Evolutionary conservation across 2,113 vertebrate species (phyloP).

Genomic region (Dryoscopus gambensis): DNA sequence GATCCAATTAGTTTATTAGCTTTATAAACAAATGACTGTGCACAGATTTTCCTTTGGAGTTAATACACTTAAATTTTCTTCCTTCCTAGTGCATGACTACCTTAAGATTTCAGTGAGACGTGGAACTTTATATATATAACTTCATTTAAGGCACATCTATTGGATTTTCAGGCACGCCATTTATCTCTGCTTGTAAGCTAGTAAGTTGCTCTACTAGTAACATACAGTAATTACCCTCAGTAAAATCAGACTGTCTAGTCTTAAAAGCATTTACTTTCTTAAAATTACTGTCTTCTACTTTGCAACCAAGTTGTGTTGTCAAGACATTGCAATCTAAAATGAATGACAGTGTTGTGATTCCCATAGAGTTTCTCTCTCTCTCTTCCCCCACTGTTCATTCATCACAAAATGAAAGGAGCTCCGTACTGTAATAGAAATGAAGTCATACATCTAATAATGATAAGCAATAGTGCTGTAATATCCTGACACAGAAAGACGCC

Average conservation of each 20-base stretch:
- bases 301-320: background rate
- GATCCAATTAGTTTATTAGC: background rate
- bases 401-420: slow-evolving; percentile 5
- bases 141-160: background rate
- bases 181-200: background rate
- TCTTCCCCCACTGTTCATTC: background rate
- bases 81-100: background rate
- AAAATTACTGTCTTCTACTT: slow-evolving; percentile 10
- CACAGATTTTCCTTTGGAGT: background rate
- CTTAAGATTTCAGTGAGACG: background rate
- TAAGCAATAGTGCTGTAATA: background rate
- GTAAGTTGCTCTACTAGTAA: background rate
- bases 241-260: background rate
- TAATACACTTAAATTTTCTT: background rate
- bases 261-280: slow-evolving; percentile 8
- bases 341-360: background rate
- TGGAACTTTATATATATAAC: background rate
- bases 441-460: background rate
- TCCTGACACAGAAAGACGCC: background rate
- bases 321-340: background rate
- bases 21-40: background rate
- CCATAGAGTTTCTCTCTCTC: background rate
- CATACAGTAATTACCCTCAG: background rate
- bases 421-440: background rate
- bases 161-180: background rate